These are phyloP conservation scores for Sebastes minor DNA, from an alignment of 2,797 vertebrate genomes.

Conservation along the genomic window DNA sequence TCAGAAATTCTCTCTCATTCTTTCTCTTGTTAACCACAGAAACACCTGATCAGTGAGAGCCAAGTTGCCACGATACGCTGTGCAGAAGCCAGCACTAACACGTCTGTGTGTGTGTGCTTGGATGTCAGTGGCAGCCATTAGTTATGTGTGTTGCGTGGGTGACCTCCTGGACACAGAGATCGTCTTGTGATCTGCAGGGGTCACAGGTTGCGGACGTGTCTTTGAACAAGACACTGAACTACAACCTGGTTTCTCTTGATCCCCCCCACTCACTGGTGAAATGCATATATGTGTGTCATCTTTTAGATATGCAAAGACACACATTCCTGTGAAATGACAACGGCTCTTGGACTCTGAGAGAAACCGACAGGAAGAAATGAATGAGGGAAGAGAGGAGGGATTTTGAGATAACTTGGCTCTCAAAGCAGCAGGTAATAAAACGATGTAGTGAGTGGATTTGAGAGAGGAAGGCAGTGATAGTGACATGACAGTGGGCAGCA, in stretches of 20 bases:
- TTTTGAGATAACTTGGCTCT: not conserved
- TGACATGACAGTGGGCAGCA: slow-evolving; percentile 23
- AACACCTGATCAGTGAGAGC: slow-evolving; percentile 22
- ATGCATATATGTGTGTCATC: slow-evolving; percentile 36
- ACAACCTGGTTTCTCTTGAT: not conserved
- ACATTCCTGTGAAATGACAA: slow-evolving; percentile 54
- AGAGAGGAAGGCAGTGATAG: not conserved
- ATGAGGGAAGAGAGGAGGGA: not conserved
- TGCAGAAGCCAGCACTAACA: slow-evolving; percentile 23
- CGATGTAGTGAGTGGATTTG: not conserved
- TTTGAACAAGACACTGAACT: slow-evolving; percentile 8
- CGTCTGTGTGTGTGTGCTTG: not conserved
- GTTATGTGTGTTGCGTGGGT: not conserved
- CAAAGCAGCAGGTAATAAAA: not conserved
- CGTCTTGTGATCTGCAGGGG: not conserved
- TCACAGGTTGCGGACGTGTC: not conserved
- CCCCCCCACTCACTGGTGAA: not conserved
- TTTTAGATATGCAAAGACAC: slow-evolving; percentile 31
- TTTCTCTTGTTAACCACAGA: not conserved
- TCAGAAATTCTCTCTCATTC: not conserved
- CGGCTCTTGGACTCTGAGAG: not conserved
- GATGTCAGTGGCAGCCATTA: slow-evolving; percentile 1
- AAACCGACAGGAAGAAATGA: not conserved
- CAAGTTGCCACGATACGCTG: slow-evolving; percentile 38
- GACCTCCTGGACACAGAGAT: not conserved